phyloP scores from a whole-genome alignment of 2,113 vertebrate genomes.

The Bubo blakistoni region DNA sequence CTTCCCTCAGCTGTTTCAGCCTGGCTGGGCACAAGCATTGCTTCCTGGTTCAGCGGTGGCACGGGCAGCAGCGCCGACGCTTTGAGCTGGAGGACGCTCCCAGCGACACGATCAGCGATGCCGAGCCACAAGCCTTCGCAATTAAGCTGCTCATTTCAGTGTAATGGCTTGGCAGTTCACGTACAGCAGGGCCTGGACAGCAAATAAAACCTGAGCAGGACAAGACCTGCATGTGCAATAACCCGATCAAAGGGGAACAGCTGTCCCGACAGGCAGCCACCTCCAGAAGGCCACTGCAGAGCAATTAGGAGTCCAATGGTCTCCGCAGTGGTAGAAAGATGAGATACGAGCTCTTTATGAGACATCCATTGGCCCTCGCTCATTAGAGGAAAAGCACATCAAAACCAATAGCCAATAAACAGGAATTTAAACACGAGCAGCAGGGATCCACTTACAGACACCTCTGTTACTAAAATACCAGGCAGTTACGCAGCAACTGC shows the following conservation, averaged over 20 bases:
- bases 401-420: background rate
- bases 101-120: rapidly evolving
- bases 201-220: background rate
- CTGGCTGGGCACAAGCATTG: rapidly evolving
- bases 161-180: background rate
- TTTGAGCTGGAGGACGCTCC: background rate
- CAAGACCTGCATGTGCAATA: background rate
- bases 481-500: background rate
- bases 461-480: rapidly evolving
- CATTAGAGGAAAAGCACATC: background rate
- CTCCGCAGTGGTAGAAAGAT: background rate
- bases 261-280: background rate
- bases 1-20: background rate
- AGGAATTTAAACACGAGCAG: background rate
- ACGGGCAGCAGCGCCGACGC: rapidly evolving
- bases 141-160: background rate
- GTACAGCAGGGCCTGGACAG: background rate
- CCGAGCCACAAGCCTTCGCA: background rate
- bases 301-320: background rate
- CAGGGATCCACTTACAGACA: background rate
- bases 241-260: background rate
- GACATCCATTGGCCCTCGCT: background rate
- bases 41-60: background rate
- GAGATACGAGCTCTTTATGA: background rate
- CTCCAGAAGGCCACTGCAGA: background rate